Base-by-base conservation (phyloP, 2,888 invertebrate species). In the Eugnorisma glareosa region DNA sequence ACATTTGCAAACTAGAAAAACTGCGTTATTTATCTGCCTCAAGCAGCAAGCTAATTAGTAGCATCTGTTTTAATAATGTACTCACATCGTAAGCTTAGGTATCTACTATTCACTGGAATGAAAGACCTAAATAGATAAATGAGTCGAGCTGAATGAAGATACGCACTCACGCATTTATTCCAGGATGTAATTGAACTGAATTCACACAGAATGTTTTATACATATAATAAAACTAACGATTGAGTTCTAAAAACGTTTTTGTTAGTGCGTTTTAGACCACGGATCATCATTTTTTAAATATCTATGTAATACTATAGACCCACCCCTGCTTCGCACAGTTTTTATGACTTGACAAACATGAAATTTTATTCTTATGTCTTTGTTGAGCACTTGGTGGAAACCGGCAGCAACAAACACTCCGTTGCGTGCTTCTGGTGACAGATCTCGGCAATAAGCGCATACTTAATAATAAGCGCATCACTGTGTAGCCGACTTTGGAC, bases 61-160 rank as follows among this genome's bases (percentile, higher is more conserved):
- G 40, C 45, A 57, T 61, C 69, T 69, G 68, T 48, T 79, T 83
- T 73, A 64, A 73, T 48, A 51, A 43, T 11, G 43, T 83, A n/a
- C 59, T 59, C 79, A 73, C 69, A 43, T 79, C 54, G 21, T 66
- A 57, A 66, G 57, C 24, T 48, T 61, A 35, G 35, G 61, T 61
- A 61, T 61, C 48, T 35, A 37, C 21, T 63, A 28, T 74, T 35
- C 28, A 57, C 35, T 35, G 31, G 28, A 59, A 66, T 31, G 10
- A 43, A 74, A 35, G 59, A 51, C 15, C 40, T 61, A 63, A 72
- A 73, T 61, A 54, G 64, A 63, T 71, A 59, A 59, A 73, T 40
- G n/a, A 48, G 11, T 21, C 10, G 35, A 54, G 35, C 8, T 59
- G 63, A 83, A 70, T 61, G 54, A 67, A 69, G 31, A 35, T 67